Evolutionary conservation across 2,113 vertebrate species (phyloP).

Genomic region (Zosterops pallidus): DNA sequence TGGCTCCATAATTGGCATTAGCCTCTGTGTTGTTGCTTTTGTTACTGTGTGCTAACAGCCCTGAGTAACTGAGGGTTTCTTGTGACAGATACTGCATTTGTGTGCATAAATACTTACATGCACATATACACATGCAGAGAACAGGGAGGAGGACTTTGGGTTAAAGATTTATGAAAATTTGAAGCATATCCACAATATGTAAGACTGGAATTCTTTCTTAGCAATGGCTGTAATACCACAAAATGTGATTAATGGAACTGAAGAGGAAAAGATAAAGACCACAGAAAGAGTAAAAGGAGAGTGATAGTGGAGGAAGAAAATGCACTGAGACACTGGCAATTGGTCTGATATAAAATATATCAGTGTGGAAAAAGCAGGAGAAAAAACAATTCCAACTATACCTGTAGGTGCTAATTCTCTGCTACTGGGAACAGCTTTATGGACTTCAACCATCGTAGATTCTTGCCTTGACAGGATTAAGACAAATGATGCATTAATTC

Average conservation of each 20-base stretch:
- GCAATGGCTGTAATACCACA: not conserved
- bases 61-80: not conserved
- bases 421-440: not conserved
- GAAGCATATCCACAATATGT: not conserved
- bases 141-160: not conserved
- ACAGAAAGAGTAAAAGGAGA: not conserved
- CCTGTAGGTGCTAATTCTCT: not conserved
- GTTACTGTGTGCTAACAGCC: not conserved
- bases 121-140: not conserved
- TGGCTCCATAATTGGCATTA: not conserved
- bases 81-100: not conserved
- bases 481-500: not conserved
- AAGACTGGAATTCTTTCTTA: not conserved
- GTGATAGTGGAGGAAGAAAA: not conserved
- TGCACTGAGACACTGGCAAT: not conserved
- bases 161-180: not conserved
- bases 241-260: not conserved
- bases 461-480: not conserved
- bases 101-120: not conserved
- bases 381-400: not conserved
- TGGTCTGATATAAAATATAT: not conserved
- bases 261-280: not conserved
- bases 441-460: not conserved
- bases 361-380: not conserved
- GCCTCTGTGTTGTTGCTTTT: not conserved